Evolutionary conservation across 2,797 vertebrate genomes (phyloP).

Genomic region (Odontamblyopus lacepedii): DNA sequence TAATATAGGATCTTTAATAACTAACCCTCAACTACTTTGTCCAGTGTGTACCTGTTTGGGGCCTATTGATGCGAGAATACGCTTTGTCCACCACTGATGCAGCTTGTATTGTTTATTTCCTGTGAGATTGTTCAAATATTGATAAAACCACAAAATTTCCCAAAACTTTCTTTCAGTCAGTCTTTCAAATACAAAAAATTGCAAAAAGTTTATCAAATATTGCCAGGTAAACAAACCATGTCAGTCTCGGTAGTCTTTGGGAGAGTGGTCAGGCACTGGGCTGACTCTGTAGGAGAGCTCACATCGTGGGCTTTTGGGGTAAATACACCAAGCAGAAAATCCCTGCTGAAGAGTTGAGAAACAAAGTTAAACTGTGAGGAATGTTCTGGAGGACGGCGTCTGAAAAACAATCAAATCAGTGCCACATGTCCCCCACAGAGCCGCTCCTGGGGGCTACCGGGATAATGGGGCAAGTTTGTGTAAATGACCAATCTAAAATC

Average conservation of each 20-base stretch:
- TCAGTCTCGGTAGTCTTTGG: constrained; percentile 44
- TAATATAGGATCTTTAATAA: too few relatives aligned
- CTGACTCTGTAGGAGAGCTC: constrained; percentile 29
- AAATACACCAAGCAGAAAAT: constrained; percentile 55
- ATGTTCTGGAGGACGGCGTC: constrained; percentile 53
- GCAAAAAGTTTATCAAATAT: constrained; percentile 28
- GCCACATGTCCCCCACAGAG: constrained; percentile 60
- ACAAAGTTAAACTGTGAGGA: constrained; percentile 59
- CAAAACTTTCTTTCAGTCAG: neutral
- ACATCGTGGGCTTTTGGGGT: constrained; percentile 45
- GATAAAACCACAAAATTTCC: neutral
- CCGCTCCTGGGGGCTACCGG: constrained; percentile 34
- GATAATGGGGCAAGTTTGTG: constrained; percentile 30
- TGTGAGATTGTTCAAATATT: neutral
- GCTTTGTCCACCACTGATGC: neutral
- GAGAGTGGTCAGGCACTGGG: constrained; percentile 51
- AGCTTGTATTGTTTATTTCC: neutral
- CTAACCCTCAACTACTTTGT: neutral
- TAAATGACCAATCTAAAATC: constrained; percentile 27
- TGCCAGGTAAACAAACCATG: constrained; percentile 29
- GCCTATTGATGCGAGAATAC: neutral
- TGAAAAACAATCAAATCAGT: constrained; percentile 65
- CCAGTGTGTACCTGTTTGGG: neutral
- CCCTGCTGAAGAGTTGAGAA: constrained; percentile 61
- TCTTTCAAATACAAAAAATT: neutral